Base-by-base conservation (phyloP, 2,797 vertebrate genomes). In the Syngnathus acus region DNA sequence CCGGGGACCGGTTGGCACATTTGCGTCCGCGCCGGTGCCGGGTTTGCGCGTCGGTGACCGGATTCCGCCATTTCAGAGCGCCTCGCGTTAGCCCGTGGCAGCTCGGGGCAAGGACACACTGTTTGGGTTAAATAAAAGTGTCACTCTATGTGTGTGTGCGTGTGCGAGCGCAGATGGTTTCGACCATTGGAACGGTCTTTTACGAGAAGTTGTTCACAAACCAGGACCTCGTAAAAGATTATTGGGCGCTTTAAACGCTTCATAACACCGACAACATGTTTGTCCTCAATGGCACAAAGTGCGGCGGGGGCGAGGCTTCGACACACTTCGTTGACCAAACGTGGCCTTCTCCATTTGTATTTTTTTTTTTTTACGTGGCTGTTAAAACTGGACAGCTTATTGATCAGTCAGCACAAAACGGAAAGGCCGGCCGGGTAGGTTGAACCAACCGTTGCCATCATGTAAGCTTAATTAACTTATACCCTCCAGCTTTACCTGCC, bases 101-200 rank as follows among this genome's bases (percentile, higher is more conserved):
- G 83, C 84, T 84, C 66, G 81, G 74, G 79, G 80, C 83, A 88
- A 86, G 85, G 84, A 82, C 85, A 72, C 62, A 10, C 65, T 69
- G 62, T 48, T 42, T 67, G 78, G 76, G 71, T 78, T 78, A 75
- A 50, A 62, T 62, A 62, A 57, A 55, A 62, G 60, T 69, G 60
- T 53, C 19, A 61, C 57, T 64, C 40, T 65, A 50, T 54, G 60
- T 23, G 26, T 66, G 64, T 62, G 48, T 60, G 57, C 9, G 16
- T 40, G 37, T n/a, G 59, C 0, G 40, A 21, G n/a, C 16, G 21
- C 60, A 62, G 40, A 42, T 62, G 60, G 39, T 43, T 62, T 62
- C 11, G 11, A n/a, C 59, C 59, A 42, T 61, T 48, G 17, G 62
- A 64, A 50, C 23, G 19, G 5, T 39, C 32, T 51, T 62, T 62